Conservation (phyloP, 2,113 vertebrate genomes). For the Boleophthalmus pectinirostris region DNA sequence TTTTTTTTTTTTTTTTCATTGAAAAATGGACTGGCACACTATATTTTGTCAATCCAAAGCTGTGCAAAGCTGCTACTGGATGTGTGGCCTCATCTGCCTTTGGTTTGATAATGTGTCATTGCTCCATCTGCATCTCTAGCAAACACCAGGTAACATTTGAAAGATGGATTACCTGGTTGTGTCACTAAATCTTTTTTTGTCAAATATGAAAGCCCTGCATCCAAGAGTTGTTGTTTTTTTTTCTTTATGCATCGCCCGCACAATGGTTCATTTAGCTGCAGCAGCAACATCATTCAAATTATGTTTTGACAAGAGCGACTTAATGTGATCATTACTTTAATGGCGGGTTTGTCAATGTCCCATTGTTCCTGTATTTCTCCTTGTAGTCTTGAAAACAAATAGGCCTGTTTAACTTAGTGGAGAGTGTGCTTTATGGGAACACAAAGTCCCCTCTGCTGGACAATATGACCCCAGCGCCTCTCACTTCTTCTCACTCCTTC, state of each 20-base stretch:
- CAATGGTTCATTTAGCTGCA: constrained; percentile 51
- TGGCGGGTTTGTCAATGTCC: constrained; percentile 52
- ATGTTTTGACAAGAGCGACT: constrained; percentile 58
- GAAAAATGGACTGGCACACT: constrained; percentile 17
- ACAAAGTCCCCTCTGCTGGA: constrained; percentile 79
- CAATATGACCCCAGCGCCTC: constrained; percentile 73
- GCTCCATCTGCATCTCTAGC: constrained; percentile 15
- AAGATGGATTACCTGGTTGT: constrained; percentile 49
- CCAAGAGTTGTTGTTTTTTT: constrained; percentile 45
- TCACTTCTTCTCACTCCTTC: constrained; percentile 81
- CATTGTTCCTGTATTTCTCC: constrained; percentile 31
- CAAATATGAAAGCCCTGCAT: constrained; percentile 43
- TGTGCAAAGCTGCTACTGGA: constrained; percentile 12
- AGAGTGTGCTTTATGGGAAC: constrained; percentile 38
- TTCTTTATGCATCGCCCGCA: constrained; percentile 34
- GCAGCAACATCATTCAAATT: constrained; percentile 56
- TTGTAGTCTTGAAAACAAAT: constrained; percentile 21
- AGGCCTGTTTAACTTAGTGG: constrained; percentile 27
- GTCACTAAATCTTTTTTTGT: constrained; percentile 27
- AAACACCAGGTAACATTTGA: constrained; percentile 35
- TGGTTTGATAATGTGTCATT: constrained; percentile 15
- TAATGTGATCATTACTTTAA: constrained; percentile 65
- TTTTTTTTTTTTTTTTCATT: background rate
- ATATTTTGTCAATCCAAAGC: constrained; percentile 16
- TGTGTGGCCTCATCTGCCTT: background rate